These are phyloP conservation scores for Todiramphus chloris DNA, from an alignment of 2,113 vertebrate genomes.

Conservation along the genomic window DNA sequence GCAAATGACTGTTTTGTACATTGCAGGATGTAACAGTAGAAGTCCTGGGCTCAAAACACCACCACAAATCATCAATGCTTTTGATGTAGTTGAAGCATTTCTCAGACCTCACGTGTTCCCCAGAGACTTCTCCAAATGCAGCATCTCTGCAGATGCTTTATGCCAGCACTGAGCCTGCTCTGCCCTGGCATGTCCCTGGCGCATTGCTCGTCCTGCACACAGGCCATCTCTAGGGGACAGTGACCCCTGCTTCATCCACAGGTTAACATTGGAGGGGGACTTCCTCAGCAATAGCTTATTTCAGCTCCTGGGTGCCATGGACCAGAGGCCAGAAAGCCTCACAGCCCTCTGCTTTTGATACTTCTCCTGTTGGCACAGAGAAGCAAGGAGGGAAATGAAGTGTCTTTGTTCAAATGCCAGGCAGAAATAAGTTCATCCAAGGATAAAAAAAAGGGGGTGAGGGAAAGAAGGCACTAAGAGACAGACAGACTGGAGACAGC, in stretches of 20 bases:
- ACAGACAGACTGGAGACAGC: constrained; percentile 39
- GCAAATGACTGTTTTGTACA: not conserved
- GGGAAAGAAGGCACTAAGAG: not conserved
- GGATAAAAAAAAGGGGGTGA: not conserved
- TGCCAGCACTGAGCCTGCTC: not conserved
- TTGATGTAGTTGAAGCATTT: not conserved
- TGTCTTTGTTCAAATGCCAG: not conserved
- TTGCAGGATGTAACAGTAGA: rapidly evolving
- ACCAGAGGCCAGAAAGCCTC: not conserved
- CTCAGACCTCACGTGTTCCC: not conserved
- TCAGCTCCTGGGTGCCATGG: not conserved
- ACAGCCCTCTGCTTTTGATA: not conserved
- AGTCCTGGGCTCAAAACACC: not conserved
- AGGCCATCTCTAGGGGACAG: not conserved
- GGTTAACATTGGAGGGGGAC: not conserved
- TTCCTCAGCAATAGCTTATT: not conserved
- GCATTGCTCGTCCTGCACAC: not conserved
- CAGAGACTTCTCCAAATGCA: not conserved
- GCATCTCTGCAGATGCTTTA: not conserved
- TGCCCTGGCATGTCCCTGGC: not conserved
- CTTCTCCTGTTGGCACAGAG: not conserved
- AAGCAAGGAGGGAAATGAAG: not conserved
- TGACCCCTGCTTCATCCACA: not conserved
- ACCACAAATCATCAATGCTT: not conserved
- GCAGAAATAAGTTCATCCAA: not conserved